Conservation (phyloP, 2,888 invertebrate genomes). For the Melipona beecheii region DNA sequence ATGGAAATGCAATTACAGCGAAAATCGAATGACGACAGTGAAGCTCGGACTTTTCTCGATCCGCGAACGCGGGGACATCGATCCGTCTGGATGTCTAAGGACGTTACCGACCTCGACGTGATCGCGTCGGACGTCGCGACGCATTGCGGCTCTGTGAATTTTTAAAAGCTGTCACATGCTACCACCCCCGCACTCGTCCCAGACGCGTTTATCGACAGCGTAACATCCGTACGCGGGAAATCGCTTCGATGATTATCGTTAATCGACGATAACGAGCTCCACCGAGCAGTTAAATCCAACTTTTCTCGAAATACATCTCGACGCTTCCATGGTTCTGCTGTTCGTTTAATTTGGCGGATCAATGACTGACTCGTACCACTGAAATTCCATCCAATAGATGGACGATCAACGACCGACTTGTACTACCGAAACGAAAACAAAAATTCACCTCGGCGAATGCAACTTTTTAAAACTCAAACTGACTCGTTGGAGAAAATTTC, state of each 20-base stretch:
- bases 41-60: slow-evolving; percentile 19
- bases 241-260: background rate
- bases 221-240: slow-evolving; percentile 9
- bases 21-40: slow-evolving; percentile 39
- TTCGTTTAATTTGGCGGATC: too few species aligned
- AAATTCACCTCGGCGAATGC: background rate
- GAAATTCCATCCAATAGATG: too few species aligned
- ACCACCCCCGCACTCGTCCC: background rate
- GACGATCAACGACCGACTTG: background rate
- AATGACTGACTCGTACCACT: background rate
- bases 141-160: slow-evolving; percentile 63
- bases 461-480: background rate
- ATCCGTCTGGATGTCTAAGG: slow-evolving; percentile 52
- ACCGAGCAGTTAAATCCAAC: too few species aligned
- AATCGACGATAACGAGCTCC: too few species aligned
- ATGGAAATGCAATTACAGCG: slow-evolving; percentile 45
- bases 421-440: background rate
- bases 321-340: too few species aligned
- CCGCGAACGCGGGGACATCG: slow-evolving; percentile 41
- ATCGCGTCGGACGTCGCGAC: slow-evolving; percentile 62
- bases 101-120: slow-evolving; percentile 53
- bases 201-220: slow-evolving; percentile 46
- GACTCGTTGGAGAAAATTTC: too few species aligned
- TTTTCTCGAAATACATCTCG: too few species aligned
- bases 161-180: slow-evolving; percentile 60